Evolutionary conservation across 2,888 invertebrate genomes (phyloP).

Genomic region (Apantesis nais): DNA sequence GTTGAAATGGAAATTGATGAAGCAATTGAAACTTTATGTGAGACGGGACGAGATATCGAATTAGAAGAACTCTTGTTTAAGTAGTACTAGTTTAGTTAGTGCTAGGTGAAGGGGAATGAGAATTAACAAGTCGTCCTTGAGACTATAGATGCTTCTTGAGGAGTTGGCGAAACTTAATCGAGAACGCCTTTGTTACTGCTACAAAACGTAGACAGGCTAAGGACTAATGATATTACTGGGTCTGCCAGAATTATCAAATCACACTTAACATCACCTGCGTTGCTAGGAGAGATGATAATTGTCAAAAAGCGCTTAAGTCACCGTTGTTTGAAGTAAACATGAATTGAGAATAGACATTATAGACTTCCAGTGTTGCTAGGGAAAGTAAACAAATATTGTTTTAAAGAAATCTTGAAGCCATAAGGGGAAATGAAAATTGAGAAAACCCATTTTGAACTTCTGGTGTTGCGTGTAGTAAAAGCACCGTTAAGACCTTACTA

Average conservation of each 20-base stretch:
- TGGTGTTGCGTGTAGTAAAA: not conserved
- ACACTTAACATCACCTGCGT: not conserved
- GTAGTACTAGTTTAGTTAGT: too few relatives aligned
- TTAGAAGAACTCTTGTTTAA: not conserved
- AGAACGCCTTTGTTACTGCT: too few relatives aligned
- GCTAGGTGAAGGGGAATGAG: not conserved
- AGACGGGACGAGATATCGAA: not conserved
- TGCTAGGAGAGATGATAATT: not conserved
- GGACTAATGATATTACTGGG: too few relatives aligned
- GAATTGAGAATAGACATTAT: not conserved
- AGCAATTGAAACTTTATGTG: not conserved
- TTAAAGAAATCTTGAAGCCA: not conserved
- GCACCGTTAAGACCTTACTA: not conserved
- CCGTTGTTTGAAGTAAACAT: not conserved
- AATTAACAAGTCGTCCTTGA: not conserved
- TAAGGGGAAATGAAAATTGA: not conserved
- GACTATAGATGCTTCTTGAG: not conserved
- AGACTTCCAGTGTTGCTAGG: not conserved
- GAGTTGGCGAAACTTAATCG: too few relatives aligned
- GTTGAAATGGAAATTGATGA: not conserved
- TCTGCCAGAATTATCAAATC: not conserved
- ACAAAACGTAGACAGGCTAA: too few relatives aligned
- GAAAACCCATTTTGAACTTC: too few relatives aligned
- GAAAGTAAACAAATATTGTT: too few relatives aligned
- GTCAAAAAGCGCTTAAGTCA: not conserved